Evolutionary conservation across 2,797 vertebrate genomes (phyloP).

Genomic region (Poliocrania exsul): DNA sequence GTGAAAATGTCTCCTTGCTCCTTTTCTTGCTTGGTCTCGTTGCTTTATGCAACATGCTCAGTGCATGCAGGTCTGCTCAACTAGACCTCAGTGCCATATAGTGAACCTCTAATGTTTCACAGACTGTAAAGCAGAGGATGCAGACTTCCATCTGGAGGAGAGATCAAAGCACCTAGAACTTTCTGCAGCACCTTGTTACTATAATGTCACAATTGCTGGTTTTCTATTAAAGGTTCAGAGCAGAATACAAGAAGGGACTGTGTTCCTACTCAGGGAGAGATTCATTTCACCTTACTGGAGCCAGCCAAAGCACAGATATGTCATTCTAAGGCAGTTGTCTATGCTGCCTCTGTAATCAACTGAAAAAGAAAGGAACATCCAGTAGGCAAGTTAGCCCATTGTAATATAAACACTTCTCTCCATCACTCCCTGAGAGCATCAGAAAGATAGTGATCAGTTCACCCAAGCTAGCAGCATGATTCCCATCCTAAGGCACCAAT

Average conservation of each 20-base stretch:
- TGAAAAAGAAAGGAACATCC: not conserved
- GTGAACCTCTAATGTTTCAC: not conserved
- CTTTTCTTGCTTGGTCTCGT: not conserved
- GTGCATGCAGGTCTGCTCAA: not conserved
- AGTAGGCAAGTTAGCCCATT: not conserved
- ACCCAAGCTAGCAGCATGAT: not conserved
- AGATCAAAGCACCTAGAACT: not conserved
- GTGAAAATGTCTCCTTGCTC: not conserved
- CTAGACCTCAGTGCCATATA: fast-evolving
- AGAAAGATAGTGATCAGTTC: not conserved
- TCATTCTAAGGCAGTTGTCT: not conserved
- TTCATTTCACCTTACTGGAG: not conserved
- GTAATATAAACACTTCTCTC: not conserved
- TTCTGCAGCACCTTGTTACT: not conserved
- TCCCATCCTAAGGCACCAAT: not conserved
- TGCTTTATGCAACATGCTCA: not conserved
- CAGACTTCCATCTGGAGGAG: not conserved
- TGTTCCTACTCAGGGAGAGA: not conserved
- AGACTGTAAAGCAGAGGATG: not conserved
- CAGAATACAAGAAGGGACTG: not conserved
- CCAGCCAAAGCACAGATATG: not conserved
- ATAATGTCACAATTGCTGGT: not conserved
- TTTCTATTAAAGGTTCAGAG: not conserved
- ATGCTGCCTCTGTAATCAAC: not conserved
- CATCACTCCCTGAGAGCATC: not conserved